Base-by-base conservation (phyloP, 2,113 vertebrate genomes). In the Myxocyprinus asiaticus region DNA sequence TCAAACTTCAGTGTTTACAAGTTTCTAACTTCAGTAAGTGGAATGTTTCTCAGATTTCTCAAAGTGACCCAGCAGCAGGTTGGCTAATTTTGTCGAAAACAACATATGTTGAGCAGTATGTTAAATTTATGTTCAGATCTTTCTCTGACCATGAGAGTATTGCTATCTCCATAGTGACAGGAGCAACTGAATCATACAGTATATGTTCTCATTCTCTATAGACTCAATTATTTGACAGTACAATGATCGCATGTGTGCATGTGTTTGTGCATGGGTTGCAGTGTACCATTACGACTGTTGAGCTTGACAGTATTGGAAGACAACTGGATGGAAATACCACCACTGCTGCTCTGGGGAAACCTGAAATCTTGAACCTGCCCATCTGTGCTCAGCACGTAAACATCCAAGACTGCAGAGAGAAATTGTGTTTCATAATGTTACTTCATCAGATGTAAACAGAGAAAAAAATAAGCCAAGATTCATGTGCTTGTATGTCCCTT, bases 351-450 rank as follows among this genome's bases (percentile, higher is more conserved):
- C 86, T 98, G 94, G 88, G 97, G 98, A 91, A 99, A 99, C 90
- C 94, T 95, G 85, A 99, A 97, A 88, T 99, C 98, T 85, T 99
- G 96, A 86, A 99, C 96, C 86, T 99, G 98, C 79, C 97, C 98
- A 83, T 99, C 98, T 4, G 98, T 99, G 89, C 95, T 97, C 84
- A 98, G 95, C 6, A 99, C 96, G 43, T 96, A 97, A 83, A 99
- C 97, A 87, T 99, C 96, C 84, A 99, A 90, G 88, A 98, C 98
- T 99, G 88, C 58, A 79, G 0, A 67, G 85, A 81, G 87, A 69
- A 9, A 75, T 65, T 11, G 33, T 74, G 58, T 50, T 74, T 74
- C 58, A 74, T 47, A n/a, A 48, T n/a, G 58, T 73, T 73, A 61
- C 43, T 61, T 61, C 55, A 47, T 56, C 43, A 63, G 50, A 56